A percentile compares a stretch with the other conserved stretches of the same genome.
phyloP scores from a whole-genome alignment of 2,888 invertebrate species.

The Phragmatobia fuliginosa region DNA sequence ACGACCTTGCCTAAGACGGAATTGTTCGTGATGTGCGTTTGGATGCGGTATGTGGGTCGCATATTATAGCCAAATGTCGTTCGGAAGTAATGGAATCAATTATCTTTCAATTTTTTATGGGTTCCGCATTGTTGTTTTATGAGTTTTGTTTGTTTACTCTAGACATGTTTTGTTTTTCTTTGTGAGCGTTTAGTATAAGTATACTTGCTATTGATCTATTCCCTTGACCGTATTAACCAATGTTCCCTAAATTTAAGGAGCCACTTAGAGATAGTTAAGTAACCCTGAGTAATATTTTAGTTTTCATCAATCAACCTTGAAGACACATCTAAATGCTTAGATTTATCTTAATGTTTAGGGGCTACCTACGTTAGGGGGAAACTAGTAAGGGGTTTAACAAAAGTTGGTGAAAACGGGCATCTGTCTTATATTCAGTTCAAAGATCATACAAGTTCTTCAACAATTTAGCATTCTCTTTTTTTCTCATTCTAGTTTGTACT shows the following conservation, averaged over 20 bases:
- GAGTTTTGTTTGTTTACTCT: neutral
- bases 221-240: no score
- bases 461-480: neutral
- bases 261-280: no score
- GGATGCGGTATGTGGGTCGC: constrained; percentile 50
- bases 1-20: constrained; percentile 58
- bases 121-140: neutral
- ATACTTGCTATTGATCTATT: neutral
- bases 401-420: no score
- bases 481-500: neutral
- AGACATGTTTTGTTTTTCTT: neutral
- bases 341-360: no score
- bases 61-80: constrained; percentile 27
- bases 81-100: constrained; percentile 16
- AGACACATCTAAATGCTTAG: no score
- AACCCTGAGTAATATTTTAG: no score
- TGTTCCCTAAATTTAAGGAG: no score
- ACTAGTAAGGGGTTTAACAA: no score
- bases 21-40: constrained; percentile 50
- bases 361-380: no score
- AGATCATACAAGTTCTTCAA: no score
- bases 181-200: neutral
- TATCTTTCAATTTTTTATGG: constrained; percentile 8
- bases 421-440: no score
- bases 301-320: no score